Base-by-base conservation (phyloP, 2,797 vertebrate species). In the Pseudotriccus pelzelni region DNA sequence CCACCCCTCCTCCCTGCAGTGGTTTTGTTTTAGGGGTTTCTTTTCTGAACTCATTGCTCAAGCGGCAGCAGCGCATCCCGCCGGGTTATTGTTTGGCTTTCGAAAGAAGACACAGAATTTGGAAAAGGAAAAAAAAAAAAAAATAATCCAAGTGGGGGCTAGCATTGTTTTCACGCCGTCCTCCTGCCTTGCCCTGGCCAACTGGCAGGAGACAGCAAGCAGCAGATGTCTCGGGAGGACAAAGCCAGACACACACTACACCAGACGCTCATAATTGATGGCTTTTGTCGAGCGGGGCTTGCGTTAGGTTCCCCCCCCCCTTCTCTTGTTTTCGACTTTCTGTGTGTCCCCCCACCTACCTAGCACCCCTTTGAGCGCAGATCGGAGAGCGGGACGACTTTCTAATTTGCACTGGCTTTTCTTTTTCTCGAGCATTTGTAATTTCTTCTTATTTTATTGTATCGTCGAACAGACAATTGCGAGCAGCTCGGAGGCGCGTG, bases 211-310 rank as follows among this genome's bases (percentile, higher is more conserved):
- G 97, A 97, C 98, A 95, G 96, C 97, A 89, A 93, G 97, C 97
- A 98, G 98, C 99, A 99, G 99, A 99, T 99, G 99, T 99, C 98
- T 97, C 23, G 10, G 91, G 97, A 97, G 96, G 96, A 98, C 97
- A 98, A 98, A 98, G 97, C 97, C 96, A 97, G 97, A 98, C 98
- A 98, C 97, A 97, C 98, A 98, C 97, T 96, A 92, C 94, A 91
- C 97, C 97, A 97, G 97, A 96, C 95, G 43, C 97, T 97, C 49
- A 7, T 89, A 92, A 97, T 94, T 97, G 89, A 95, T 47, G 83
- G 97, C 97, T 97, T 98, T 98, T 98, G 97, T 98, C 70, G 44
- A 79, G 87, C 68, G 28, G 86, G 60, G 66, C 76, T 92, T 90
- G 68, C 25, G 2, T 92, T 86, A 43, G 76, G n/a, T 19, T 22